These are phyloP conservation scores for Pemphigus obesinymphae DNA, from an alignment of 1,140 invertebrate genomes.

Conservation along the genomic window DNA sequence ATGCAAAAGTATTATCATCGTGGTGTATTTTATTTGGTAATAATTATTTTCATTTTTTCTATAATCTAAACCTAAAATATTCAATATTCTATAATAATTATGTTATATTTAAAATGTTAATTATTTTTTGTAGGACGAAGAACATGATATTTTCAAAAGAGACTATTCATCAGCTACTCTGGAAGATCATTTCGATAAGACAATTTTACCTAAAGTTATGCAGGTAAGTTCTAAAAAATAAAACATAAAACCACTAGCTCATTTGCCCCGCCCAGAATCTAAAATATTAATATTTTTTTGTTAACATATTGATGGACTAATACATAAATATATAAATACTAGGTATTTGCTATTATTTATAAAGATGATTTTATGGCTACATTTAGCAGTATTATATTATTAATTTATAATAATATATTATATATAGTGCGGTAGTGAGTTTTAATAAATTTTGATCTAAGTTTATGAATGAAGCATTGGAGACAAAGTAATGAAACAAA, in stretches of 20 bases:
- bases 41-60: background rate
- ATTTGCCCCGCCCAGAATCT: no score
- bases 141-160: conserved; percentile 87
- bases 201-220: conserved; percentile 98
- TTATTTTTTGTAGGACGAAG: conserved; percentile 64
- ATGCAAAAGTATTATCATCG: conserved; percentile 99
- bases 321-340: no score
- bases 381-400: no score
- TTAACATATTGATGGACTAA: no score
- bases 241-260: no score
- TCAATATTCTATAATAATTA: background rate
- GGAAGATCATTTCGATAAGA: conserved; percentile 99
- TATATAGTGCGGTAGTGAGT: no score
- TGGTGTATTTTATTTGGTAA: conserved; percentile 90
- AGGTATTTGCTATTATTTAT: no score
- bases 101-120: background rate
- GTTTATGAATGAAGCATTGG: no score
- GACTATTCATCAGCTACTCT: conserved; percentile 95
- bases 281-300: background rate
- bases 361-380: no score
- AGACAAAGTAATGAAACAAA: no score
- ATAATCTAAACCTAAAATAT: background rate
- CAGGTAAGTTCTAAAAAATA: conserved; percentile 60
- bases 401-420: no score
- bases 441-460: no score